phyloP scores from a whole-genome alignment of 1,140 invertebrate genomes.

The Aporrectodea caliginosa region DNA sequence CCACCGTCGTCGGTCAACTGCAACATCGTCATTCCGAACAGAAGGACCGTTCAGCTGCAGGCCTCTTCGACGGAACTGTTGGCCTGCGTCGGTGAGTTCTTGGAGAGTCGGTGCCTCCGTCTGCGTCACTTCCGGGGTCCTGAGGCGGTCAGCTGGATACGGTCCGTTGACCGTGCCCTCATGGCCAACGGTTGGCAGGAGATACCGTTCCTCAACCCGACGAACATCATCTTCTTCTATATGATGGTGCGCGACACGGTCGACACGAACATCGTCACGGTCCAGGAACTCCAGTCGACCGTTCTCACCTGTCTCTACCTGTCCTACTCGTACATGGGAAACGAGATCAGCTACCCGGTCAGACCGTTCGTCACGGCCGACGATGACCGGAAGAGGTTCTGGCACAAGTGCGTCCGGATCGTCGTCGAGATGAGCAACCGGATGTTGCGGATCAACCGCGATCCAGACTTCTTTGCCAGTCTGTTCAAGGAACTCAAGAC shows the following conservation, averaged over 20 bases:
- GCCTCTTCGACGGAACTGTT: constrained; percentile 16
- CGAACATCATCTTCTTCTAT: constrained; percentile 99
- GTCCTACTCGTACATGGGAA: constrained; percentile 88
- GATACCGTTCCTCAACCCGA: constrained; percentile 97
- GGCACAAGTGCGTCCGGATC: constrained; percentile 10
- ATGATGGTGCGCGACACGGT: constrained; percentile 80
- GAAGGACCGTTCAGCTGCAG: constrained; percentile 13
- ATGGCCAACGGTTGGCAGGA: constrained; percentile 87
- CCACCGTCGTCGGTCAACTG: background rate
- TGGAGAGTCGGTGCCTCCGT: constrained; percentile 11
- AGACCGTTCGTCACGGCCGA: constrained; percentile 10
- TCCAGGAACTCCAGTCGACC: constrained; percentile 75
- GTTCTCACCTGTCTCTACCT: constrained; percentile 96
- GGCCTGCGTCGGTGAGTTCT: constrained; percentile 16
- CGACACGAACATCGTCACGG: constrained; percentile 51
- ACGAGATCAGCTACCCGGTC: constrained; percentile 95
- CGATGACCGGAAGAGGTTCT: constrained; percentile 11
- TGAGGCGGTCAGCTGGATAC: constrained; percentile 14
- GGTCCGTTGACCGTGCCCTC: constrained; percentile 14
- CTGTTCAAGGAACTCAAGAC: constrained; percentile 18
- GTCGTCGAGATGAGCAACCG: constrained; percentile 5
- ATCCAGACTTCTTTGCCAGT: constrained; percentile 20
- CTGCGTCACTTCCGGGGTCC: constrained; percentile 17
- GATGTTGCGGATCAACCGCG: constrained; percentile 20
- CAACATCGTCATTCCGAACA: background rate